These are phyloP conservation scores for Acanthaster planci DNA, from an alignment of 35 echinoderm and acorn worm genomes.

Conservation along the genomic window DNA sequence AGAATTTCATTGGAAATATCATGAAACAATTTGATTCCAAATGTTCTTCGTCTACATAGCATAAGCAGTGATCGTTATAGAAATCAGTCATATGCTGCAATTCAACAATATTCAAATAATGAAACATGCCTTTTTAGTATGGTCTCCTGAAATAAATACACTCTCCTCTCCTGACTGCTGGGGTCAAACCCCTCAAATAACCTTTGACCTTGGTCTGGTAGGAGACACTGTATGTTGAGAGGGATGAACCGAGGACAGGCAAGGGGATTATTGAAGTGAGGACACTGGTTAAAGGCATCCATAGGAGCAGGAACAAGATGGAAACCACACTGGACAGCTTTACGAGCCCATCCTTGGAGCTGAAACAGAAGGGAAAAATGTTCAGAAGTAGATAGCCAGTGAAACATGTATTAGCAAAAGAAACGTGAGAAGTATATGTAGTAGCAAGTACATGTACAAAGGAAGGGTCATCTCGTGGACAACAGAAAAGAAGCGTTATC, in stretches of 20 bases:
- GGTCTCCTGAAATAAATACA: conserved; percentile 43
- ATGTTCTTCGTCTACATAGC: no score
- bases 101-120: no score
- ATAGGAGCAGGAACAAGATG: conserved; percentile 78
- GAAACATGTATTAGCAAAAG: no score
- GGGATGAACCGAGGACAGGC: conserved; percentile 64
- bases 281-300: conserved; percentile 77
- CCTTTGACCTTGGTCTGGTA: neutral
- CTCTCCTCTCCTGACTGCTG: neutral
- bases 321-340: conserved; percentile 71
- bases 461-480: no score
- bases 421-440: no score
- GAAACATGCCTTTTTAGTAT: conserved; percentile 45
- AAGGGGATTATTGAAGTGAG: conserved; percentile 65
- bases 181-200: conserved; percentile 4
- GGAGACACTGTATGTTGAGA: conserved; percentile 49
- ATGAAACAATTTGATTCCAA: no score
- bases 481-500: no score
- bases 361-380: conserved; percentile 28
- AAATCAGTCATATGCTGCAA: neutral
- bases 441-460: no score
- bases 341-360: conserved; percentile 80
- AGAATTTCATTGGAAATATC: no score
- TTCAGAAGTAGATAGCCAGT: no score
- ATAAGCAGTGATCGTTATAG: no score